phyloP scores from a whole-genome alignment of 2,888 invertebrate genomes.

The Rambutsinella grinnellia region DNA sequence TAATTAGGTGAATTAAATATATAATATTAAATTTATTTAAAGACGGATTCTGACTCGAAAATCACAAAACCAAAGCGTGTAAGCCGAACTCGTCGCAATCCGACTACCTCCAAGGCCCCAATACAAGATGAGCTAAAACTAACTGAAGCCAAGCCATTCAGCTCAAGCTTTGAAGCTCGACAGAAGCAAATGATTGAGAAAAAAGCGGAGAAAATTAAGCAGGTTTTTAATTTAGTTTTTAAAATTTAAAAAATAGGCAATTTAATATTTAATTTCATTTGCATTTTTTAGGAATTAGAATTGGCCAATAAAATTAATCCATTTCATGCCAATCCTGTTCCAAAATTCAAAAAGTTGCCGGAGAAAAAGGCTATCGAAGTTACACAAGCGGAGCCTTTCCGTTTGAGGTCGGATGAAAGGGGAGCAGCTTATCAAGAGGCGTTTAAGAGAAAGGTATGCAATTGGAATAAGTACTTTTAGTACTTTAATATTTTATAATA shows the following conservation, averaged over 20 bases:
- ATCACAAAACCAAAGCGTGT: conserved; percentile 3
- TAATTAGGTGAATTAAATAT: background rate
- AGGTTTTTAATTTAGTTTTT: too few species aligned
- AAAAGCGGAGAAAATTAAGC: conserved; percentile 76
- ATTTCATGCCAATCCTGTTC: conserved; percentile 81
- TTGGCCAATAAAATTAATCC: conserved; percentile 75
- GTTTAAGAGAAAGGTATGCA: conserved; percentile 50
- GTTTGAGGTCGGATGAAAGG: conserved; percentile 66
- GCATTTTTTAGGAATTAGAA: conserved; percentile 71
- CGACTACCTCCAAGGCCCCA: conserved; percentile 21
- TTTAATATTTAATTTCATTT: conserved; percentile 17
- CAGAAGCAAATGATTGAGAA: conserved; percentile 74
- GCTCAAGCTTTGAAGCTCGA: conserved; percentile 75
- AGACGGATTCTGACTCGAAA: conserved; percentile 13
- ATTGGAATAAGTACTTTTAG: background rate
- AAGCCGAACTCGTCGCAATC: conserved; percentile 32
- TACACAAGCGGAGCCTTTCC: conserved; percentile 69
- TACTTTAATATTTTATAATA: background rate
- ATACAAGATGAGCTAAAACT: conserved; percentile 59
- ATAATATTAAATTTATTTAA: conserved; percentile 1
- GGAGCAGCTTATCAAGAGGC: conserved; percentile 59
- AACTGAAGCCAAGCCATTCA: conserved; percentile 73
- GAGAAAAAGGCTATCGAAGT: conserved; percentile 66
- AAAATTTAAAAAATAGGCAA: background rate
- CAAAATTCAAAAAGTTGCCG: conserved; percentile 71